These are phyloP conservation scores for Barypeithes pellucidus DNA, from an alignment of 2,888 invertebrate species.

Conservation along the genomic window DNA sequence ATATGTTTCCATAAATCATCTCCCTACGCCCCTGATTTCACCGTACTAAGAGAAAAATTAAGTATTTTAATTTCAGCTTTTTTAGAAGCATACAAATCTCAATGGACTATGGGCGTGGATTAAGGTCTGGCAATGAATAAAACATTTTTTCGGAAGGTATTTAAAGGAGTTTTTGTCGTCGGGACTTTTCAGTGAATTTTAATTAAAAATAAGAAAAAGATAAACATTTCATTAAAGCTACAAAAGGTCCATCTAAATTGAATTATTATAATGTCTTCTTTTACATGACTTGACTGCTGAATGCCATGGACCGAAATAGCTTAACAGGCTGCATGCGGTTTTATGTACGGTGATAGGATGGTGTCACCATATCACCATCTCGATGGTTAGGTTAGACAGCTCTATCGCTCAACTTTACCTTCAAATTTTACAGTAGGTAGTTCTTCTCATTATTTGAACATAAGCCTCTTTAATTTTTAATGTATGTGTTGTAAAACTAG, in stretches of 20 bases:
- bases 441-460: too few relatives aligned
- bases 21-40: constrained; percentile 5
- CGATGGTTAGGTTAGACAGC: too few relatives aligned
- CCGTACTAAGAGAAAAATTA: constrained; percentile 21
- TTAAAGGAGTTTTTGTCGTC: constrained; percentile 25
- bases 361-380: too few relatives aligned
- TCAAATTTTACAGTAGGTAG: too few relatives aligned
- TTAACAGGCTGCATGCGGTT: too few relatives aligned
- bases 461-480: too few relatives aligned
- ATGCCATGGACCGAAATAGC: too few relatives aligned
- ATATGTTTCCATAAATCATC: background rate
- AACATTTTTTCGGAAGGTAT: constrained; percentile 30
- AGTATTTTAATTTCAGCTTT: constrained; percentile 23
- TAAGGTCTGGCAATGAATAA: constrained; percentile 27
- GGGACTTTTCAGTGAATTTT: constrained; percentile 23
- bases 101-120: constrained; percentile 27
- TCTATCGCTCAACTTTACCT: too few relatives aligned
- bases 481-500: too few relatives aligned
- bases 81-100: constrained; percentile 27
- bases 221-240: constrained; percentile 25
- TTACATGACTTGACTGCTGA: background rate
- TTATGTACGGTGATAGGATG: too few relatives aligned
- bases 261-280: constrained; percentile 13
- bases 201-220: constrained; percentile 32
- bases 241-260: constrained; percentile 18